These are phyloP conservation scores for Tachuris rubrigastra DNA, from an alignment of 2,113 vertebrate genomes.

Conservation along the genomic window DNA sequence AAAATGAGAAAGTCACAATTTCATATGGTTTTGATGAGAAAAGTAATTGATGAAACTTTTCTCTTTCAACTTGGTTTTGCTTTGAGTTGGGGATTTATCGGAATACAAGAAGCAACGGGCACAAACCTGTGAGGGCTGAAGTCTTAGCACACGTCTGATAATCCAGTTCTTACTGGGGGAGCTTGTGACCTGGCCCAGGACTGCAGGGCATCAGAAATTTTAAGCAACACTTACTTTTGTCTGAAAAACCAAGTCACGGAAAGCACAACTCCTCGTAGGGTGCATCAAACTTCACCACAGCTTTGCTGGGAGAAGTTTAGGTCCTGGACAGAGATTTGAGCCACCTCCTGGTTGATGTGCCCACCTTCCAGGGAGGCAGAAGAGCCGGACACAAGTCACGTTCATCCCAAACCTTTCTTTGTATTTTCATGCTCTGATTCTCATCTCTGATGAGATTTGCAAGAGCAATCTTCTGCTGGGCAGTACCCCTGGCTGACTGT, in stretches of 20 bases:
- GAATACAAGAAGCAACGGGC: not conserved
- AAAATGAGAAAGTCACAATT: constrained; percentile 15
- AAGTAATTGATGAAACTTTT: constrained; percentile 13
- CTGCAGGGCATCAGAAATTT: not conserved
- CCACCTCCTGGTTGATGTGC: not conserved
- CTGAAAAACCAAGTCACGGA: not conserved
- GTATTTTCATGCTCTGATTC: not conserved
- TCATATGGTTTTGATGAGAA: constrained; percentile 44
- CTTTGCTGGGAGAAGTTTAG: not conserved
- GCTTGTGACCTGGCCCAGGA: not conserved
- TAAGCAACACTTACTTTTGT: not conserved
- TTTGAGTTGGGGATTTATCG: not conserved
- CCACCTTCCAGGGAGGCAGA: not conserved
- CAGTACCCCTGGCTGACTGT: not conserved
- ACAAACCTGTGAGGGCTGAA: not conserved
- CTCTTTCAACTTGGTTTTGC: constrained; percentile 41
- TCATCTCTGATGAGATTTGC: not conserved
- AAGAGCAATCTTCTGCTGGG: not conserved
- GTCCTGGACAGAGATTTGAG: not conserved
- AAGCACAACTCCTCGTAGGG: fast-evolving
- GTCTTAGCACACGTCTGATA: not conserved
- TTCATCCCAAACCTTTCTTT: not conserved
- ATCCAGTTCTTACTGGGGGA: not conserved
- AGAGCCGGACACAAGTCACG: not conserved
- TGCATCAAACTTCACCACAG: not conserved